Percentiles rank a stretch among this genome's conserved stretches.
Conservation (phyloP, 2,888 invertebrate species). For the Caenorhabditis japonica region DNA sequence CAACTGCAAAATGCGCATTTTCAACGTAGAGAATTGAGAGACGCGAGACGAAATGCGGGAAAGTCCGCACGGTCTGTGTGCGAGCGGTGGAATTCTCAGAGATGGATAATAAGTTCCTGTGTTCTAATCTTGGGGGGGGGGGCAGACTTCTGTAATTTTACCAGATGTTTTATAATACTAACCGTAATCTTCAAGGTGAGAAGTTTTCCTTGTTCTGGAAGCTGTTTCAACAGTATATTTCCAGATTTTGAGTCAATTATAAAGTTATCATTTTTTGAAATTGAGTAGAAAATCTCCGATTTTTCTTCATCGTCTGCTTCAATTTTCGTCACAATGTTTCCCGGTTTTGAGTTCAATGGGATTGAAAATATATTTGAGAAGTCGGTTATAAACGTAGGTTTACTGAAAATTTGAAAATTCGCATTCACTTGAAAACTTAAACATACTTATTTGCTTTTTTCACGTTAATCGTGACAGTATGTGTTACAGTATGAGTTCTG, state of each 20-base stretch:
- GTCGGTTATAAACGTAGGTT: constrained; percentile 52
- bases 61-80: too few species aligned
- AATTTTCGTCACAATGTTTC: constrained; percentile 36
- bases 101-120: too few species aligned
- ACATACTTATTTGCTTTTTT: constrained; percentile 60
- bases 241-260: constrained; percentile 46
- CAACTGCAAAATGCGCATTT: too few species aligned
- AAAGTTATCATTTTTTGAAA: constrained; percentile 44
- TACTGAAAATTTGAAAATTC: constrained; percentile 47
- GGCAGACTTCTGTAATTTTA: too few species aligned
- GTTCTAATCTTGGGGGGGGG: too few species aligned
- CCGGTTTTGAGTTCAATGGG: constrained; percentile 8
- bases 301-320: constrained; percentile 52
- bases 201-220: constrained; percentile 13
- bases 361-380: constrained; percentile 24
- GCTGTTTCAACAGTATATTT: constrained; percentile 25
- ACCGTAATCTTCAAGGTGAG: constrained; percentile 45
- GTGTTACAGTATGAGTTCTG: constrained; percentile 45
- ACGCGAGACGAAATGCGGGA: too few species aligned
- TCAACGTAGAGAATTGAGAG: too few species aligned
- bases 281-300: constrained; percentile 23
- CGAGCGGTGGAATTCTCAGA: too few species aligned
- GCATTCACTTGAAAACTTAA: neutral
- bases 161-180: neutral
- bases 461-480: constrained; percentile 55